Evolutionary conservation across 1,140 invertebrate genomes (phyloP).

Genomic region (Littorina saxatilis): DNA sequence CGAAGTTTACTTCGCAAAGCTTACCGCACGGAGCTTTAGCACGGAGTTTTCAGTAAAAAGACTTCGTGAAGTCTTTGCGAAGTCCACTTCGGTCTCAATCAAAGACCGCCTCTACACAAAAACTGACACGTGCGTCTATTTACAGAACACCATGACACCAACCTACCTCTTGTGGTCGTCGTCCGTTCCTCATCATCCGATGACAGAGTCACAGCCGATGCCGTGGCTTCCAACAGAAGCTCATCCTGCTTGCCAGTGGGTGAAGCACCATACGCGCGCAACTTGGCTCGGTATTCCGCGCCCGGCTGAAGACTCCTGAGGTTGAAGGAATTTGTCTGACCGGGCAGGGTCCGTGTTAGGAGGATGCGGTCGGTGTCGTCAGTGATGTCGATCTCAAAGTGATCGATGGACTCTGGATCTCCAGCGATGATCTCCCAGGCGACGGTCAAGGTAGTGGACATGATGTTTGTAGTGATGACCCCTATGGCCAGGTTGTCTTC

Average conservation of each 20-base stretch:
- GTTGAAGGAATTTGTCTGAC: conserved; percentile 27
- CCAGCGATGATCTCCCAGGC: not conserved
- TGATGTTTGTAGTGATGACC: not conserved
- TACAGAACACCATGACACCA: too few relatives aligned
- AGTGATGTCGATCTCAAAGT: not conserved
- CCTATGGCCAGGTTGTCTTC: not conserved
- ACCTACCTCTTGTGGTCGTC: not conserved
- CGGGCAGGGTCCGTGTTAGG: conserved; percentile 4
- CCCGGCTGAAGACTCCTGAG: conserved; percentile 23
- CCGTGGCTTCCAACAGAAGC: not conserved
- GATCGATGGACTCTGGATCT: not conserved
- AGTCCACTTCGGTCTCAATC: too few relatives aligned
- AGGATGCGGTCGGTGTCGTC: conserved; percentile 12
- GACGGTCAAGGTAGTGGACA: not conserved
- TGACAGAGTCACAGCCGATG: not conserved
- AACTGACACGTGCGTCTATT: too few relatives aligned
- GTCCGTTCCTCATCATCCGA: not conserved
- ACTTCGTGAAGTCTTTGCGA: too few relatives aligned
- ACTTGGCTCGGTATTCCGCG: conserved; percentile 11
- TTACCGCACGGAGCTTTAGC: too few relatives aligned
- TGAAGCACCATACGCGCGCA: not conserved
- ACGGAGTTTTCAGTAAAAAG: too few relatives aligned
- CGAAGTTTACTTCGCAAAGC: too few relatives aligned
- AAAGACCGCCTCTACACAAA: too few relatives aligned
- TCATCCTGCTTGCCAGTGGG: not conserved